Base-by-base conservation (phyloP, 1,140 invertebrate genomes). In the Conopomorpha cramerella region DNA sequence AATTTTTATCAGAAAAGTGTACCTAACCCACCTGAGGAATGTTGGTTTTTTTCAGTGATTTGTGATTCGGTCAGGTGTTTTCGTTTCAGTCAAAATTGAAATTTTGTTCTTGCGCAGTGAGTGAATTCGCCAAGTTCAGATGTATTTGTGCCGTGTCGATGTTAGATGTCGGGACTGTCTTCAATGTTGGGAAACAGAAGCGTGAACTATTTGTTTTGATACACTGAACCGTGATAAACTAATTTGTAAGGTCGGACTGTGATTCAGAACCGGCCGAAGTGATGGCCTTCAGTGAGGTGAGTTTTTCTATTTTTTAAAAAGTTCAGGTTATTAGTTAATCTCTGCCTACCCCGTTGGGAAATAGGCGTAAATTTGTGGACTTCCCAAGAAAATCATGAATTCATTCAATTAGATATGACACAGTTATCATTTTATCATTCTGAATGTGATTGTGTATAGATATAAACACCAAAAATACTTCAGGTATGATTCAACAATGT, bases 241-340 rank as follows among this genome's bases (percentile, higher is more conserved):
- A 51, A 63, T 4, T 23, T 6, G 4, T 53, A 62, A 72, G 61
- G 59, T 67, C 58, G 61, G 56, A 52, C 52, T 55, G 57, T 56
- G 50, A 46, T 51, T 51, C 46, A 62, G 45, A 49, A 51, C 62
- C 64, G 61, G 64, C 60, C 54, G 60, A 59, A 77, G 73, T 76
- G 54, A 79, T 79, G 77, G 72, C 77, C 77, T 79, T 77, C 71
- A 78, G 73, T 74, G 74, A 79, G 77, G 77, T 79, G 49, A 72
- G 71, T 55, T 36, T 40, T n/a, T n/a, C n/a, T n/a, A n/a, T n/a
- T n/a, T n/a, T n/a, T n/a, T n/a, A n/a, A n/a, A n/a, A n/a, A n/a
- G n/a, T n/a, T n/a, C n/a, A n/a, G n/a, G n/a, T n/a, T n/a, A n/a
- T n/a, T n/a, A n/a, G n/a, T n/a, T n/a, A n/a, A n/a, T n/a, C n/a